These are phyloP conservation scores for Oscheius onirici DNA, from an alignment of 2,888 invertebrate species.

Conservation along the genomic window DNA sequence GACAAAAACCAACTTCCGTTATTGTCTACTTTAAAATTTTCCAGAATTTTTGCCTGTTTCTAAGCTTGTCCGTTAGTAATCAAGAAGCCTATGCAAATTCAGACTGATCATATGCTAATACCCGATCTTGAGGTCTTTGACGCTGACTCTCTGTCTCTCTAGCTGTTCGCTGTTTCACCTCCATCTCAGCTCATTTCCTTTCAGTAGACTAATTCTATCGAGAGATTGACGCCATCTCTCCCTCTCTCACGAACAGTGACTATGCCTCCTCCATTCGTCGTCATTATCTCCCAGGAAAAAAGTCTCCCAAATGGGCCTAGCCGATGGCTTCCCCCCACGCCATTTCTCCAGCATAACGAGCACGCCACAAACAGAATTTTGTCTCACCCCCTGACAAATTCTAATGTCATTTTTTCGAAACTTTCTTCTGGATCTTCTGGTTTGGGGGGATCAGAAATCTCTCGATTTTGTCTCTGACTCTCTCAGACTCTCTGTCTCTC, in stretches of 20 bases:
- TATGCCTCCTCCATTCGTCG: not conserved
- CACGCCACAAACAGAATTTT: constrained; percentile 9
- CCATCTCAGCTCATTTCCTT: not conserved
- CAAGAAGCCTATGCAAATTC: too few species aligned
- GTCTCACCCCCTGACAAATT: not conserved
- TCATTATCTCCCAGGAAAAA: constrained; percentile 27
- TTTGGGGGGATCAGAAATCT: too few species aligned
- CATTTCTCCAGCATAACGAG: constrained; percentile 13
- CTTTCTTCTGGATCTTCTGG: not conserved
- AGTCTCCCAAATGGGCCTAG: constrained; percentile 16
- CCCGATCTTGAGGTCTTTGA: too few species aligned
- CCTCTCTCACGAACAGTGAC: not conserved
- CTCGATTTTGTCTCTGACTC: too few species aligned
- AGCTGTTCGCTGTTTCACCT: not conserved
- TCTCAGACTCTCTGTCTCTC: too few species aligned
- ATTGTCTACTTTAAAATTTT: too few species aligned
- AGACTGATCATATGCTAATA: too few species aligned
- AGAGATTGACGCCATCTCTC: constrained; percentile 11
- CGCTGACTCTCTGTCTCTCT: too few species aligned
- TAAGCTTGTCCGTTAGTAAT: too few species aligned
- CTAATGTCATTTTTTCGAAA: constrained; percentile 21
- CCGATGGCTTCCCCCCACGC: constrained; percentile 27
- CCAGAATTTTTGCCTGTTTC: too few species aligned
- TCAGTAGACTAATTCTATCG: constrained; percentile 12
- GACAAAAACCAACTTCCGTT: too few species aligned